A percentile compares a stretch with the other conserved stretches of the same genome.
These are phyloP conservation scores for Piprites chloris DNA, from an alignment of 2,113 vertebrate genomes.

Conservation along the genomic window DNA sequence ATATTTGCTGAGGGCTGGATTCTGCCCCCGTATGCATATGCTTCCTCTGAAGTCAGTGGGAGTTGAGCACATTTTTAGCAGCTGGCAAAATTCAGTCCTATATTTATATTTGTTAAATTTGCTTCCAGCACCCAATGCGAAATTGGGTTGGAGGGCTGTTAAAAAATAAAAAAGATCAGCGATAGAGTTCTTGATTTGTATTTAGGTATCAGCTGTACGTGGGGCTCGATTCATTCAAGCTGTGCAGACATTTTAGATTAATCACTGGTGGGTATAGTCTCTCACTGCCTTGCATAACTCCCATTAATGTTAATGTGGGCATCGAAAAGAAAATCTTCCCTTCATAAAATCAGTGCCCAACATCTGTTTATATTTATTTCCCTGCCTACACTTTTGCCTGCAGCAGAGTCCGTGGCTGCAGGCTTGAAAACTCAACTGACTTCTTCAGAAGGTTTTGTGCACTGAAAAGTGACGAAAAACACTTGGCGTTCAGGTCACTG, in stretches of 20 bases:
- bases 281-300: background rate
- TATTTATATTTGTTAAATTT: constrained; percentile 24
- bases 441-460: background rate
- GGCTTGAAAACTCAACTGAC: background rate
- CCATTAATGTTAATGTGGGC: constrained; percentile 22
- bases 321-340: constrained; percentile 25
- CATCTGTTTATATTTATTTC: constrained; percentile 42
- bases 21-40: constrained; percentile 35
- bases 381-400: background rate
- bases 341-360: background rate
- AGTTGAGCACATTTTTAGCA: constrained; percentile 43
- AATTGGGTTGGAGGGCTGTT: constrained; percentile 9
- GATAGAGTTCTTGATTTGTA: background rate
- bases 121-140: constrained; percentile 4
- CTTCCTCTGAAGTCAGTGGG: constrained; percentile 14
- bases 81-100: constrained; percentile 7
- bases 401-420: background rate
- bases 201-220: background rate
- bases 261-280: background rate
- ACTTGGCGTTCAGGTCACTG: background rate
- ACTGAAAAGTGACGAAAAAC: background rate
- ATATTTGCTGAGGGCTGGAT: constrained; percentile 4
- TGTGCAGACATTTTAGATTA: constrained; percentile 6
- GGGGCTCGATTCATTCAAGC: constrained; percentile 22
- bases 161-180: constrained; percentile 13